Evolutionary conservation across 2,888 invertebrate species (phyloP).

Genomic region (Rhagophthalmus giganteus): DNA sequence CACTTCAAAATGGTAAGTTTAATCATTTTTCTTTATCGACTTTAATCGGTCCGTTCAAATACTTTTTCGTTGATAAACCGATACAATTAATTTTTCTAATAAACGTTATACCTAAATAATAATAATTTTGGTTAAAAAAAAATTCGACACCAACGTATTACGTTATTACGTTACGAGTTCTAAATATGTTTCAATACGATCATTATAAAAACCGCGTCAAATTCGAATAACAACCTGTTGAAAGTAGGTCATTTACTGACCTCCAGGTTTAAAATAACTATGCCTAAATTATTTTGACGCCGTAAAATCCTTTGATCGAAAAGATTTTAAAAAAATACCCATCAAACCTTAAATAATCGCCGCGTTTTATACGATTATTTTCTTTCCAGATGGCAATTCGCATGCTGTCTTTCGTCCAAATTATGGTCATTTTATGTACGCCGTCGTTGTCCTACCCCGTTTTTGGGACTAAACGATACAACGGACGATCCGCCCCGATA

Average conservation of each 20-base stretch:
- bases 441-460: constrained; percentile 47
- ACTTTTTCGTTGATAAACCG: no score
- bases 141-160: no score
- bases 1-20: constrained; percentile 25
- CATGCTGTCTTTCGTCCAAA: constrained; percentile 44
- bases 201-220: background rate
- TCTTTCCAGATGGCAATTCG: constrained; percentile 49
- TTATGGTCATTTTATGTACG: constrained; percentile 45
- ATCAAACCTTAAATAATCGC: background rate
- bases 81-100: no score
- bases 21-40: background rate
- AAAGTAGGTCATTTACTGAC: constrained; percentile 35
- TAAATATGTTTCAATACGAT: no score
- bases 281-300: no score
- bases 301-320: constrained; percentile 9
- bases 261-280: constrained; percentile 4
- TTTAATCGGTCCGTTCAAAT: background rate
- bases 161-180: no score
- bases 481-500: constrained; percentile 39
- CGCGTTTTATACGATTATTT: background rate
- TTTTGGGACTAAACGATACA: constrained; percentile 53
- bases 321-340: background rate
- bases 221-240: constrained; percentile 34
- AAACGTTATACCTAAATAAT: no score
- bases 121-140: no score